phyloP scores from a whole-genome alignment of 2,888 invertebrate species.

The Eupithecia centaureata region DNA sequence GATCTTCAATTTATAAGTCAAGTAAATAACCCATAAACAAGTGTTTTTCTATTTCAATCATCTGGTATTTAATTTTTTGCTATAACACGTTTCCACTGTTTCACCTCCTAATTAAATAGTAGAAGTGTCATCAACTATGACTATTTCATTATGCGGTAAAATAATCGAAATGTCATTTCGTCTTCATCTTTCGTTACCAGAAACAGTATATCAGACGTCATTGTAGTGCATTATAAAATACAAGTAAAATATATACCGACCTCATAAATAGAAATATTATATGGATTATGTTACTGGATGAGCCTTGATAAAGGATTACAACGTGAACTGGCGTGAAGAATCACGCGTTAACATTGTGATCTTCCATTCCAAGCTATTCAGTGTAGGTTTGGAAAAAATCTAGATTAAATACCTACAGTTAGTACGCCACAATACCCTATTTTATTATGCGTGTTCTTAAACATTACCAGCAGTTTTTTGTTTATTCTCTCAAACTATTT shows the following conservation, averaged over 20 bases:
- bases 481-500: background rate
- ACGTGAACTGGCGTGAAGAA: constrained; percentile 29
- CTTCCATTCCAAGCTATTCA: background rate
- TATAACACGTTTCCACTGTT: background rate
- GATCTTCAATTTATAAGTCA: background rate
- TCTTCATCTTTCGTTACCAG: no score
- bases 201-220: background rate
- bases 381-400: background rate
- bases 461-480: background rate
- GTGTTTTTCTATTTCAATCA: background rate
- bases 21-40: background rate
- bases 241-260: constrained; percentile 39
- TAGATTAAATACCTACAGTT: no score
- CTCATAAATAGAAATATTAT: constrained; percentile 34
- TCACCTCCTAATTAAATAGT: background rate
- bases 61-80: background rate
- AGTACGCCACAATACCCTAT: no score
- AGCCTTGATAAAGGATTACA: constrained; percentile 53
- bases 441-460: no score
- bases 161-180: no score
- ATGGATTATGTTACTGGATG: constrained; percentile 49
- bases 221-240: constrained; percentile 27
- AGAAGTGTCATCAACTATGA: background rate
- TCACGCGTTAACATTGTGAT: constrained; percentile 39
- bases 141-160: background rate